Percentiles rank a stretch among this genome's conserved stretches.
phyloP scores from a whole-genome alignment of 2,888 invertebrate genomes.

The Phania funesta region DNA sequence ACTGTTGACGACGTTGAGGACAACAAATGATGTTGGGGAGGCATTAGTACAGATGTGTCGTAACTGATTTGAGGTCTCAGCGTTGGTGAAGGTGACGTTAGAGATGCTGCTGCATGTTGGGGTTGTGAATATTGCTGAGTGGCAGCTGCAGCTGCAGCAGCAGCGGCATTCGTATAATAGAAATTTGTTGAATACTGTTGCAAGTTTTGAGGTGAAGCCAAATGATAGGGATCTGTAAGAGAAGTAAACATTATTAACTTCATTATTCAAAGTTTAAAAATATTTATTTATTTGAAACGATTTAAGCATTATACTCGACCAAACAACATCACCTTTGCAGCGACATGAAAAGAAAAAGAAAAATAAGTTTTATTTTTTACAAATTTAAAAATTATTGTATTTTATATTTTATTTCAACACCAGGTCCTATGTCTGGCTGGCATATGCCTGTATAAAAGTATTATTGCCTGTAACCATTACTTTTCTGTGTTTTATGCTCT shows the following conservation, averaged over 20 bases:
- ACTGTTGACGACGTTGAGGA: conserved; percentile 35
- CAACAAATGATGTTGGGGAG: conserved; percentile 54
- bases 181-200: conserved; percentile 66
- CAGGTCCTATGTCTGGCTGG: too few species aligned
- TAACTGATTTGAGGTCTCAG: conserved; percentile 63
- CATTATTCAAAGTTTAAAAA: not conserved
- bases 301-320: conserved; percentile 13
- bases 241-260: not conserved
- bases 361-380: conserved; percentile 11
- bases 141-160: conserved; percentile 45
- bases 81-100: conserved; percentile 60
- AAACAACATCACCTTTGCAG: conserved; percentile 35
- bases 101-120: conserved; percentile 64
- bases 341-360: conserved; percentile 42
- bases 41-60: conserved; percentile 52
- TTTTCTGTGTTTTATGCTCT: not conserved
- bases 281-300: conserved; percentile 26
- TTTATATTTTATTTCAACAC: not conserved
- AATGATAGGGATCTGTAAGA: conserved; percentile 62
- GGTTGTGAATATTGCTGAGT: conserved; percentile 49
- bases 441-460: not conserved
- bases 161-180: conserved; percentile 59
- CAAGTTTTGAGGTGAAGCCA: conserved; percentile 64
- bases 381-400: not conserved
- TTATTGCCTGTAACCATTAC: conserved; percentile 15